Evolutionary conservation across 2,888 invertebrate species (phyloP).

Genomic region (Chrysina gloriosa): DNA sequence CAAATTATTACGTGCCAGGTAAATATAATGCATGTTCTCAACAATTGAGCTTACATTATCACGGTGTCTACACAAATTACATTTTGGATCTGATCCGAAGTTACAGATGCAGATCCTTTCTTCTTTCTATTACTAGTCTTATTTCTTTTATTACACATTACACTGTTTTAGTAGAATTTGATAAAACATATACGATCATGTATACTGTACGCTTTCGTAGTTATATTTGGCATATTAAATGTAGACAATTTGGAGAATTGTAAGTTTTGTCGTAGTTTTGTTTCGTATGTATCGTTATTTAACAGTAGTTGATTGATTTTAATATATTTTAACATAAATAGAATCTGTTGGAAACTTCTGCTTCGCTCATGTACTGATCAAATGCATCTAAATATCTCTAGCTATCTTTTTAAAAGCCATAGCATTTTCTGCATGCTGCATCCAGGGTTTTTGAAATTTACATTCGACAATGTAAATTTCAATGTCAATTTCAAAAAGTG

Average conservation of each 20-base stretch:
- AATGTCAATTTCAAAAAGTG: too few relatives aligned
- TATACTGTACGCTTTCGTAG: constrained; percentile 22
- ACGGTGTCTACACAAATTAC: constrained; percentile 26
- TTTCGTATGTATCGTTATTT: too few relatives aligned
- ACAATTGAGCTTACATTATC: constrained; percentile 20
- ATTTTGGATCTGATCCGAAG: constrained; percentile 31
- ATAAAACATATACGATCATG: background rate
- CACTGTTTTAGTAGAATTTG: constrained; percentile 40
- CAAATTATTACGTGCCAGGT: constrained; percentile 41
- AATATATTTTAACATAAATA: too few relatives aligned
- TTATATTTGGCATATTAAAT: constrained; percentile 39
- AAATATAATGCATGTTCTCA: constrained; percentile 41
- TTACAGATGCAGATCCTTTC: constrained; percentile 24
- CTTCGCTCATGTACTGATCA: too few relatives aligned
- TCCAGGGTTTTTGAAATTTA: too few relatives aligned
- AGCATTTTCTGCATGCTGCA: too few relatives aligned
- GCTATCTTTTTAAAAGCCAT: too few relatives aligned
- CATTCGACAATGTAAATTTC: too few relatives aligned
- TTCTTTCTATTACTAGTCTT: constrained; percentile 6
- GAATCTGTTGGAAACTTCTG: too few relatives aligned
- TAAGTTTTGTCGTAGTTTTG: constrained; percentile 37
- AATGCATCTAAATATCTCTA: too few relatives aligned
- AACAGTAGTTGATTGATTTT: too few relatives aligned
- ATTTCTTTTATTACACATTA: constrained; percentile 12
- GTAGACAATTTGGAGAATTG: constrained; percentile 32